Conservation (phyloP, 2,797 vertebrate genomes). For the Chromis chromis region DNA sequence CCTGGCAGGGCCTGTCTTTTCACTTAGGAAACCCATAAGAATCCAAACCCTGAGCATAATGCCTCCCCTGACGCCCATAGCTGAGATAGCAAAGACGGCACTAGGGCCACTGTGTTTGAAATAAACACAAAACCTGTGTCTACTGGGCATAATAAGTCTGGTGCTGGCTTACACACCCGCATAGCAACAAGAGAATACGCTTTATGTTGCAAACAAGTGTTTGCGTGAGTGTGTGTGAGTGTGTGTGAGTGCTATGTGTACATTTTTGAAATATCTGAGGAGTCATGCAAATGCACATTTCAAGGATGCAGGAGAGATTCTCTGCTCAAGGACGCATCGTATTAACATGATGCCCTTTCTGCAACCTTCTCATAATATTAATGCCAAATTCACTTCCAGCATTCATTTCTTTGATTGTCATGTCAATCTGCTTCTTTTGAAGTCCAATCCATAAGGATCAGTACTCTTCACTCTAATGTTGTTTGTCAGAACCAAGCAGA, state of each 20-base stretch:
- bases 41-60: conserved; percentile 73
- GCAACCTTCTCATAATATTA: conserved; percentile 32
- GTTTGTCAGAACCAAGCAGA: conserved; percentile 61
- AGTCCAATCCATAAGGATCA: conserved; percentile 59
- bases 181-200: conserved; percentile 36
- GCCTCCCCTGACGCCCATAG: conserved; percentile 78
- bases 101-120: conserved; percentile 67
- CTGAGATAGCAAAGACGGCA: conserved; percentile 75
- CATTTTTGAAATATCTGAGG: neutral
- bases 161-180: conserved; percentile 55
- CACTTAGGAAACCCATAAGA: conserved; percentile 81
- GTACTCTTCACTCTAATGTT: conserved; percentile 55
- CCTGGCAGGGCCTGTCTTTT: conserved; percentile 75
- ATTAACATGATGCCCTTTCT: conserved; percentile 37
- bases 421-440: conserved; percentile 44
- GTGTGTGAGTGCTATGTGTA: neutral
- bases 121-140: conserved; percentile 67
- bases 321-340: conserved; percentile 46
- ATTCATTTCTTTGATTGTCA: conserved; percentile 47
- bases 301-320: conserved; percentile 8
- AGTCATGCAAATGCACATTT: conserved; percentile 38
- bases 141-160: conserved; percentile 63
- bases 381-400: conserved; percentile 19
- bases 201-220: conserved; percentile 46
- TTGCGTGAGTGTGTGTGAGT: conserved; percentile 13